Percentiles rank a stretch among this genome's conserved stretches.
phyloP scores from a whole-genome alignment of 2,797 vertebrate genomes.

The Falco biarmicus region DNA sequence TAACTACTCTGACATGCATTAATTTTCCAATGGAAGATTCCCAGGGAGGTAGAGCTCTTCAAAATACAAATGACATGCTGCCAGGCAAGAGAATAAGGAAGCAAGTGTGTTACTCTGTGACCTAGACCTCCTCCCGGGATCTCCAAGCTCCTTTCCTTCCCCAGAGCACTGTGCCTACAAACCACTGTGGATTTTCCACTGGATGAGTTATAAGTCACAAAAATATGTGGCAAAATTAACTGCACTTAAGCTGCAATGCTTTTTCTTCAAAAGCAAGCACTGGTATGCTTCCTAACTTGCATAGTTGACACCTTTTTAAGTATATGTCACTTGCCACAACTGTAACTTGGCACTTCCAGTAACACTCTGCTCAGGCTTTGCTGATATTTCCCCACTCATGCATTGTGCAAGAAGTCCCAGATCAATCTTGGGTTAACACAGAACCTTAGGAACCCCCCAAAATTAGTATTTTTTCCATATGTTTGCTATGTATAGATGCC shows the following conservation, averaged over 20 bases:
- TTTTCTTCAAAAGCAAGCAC: constrained; percentile 40
- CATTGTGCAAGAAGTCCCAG: neutral
- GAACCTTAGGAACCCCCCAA: neutral
- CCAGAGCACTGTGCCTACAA: neutral
- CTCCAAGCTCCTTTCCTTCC: neutral
- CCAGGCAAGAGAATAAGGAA: neutral
- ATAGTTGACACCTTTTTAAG: neutral
- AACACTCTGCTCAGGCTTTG: neutral
- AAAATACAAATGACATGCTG: neutral
- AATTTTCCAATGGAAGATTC: neutral
- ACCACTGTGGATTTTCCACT: neutral
- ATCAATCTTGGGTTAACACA: neutral
- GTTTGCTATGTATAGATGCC: neutral
- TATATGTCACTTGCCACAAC: neutral
- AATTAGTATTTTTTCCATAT: neutral
- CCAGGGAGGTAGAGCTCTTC: neutral
- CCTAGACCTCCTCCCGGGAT: neutral
- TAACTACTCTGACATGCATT: neutral
- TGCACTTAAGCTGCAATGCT: neutral
- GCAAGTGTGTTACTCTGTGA: neutral
- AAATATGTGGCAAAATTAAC: constrained; percentile 7
- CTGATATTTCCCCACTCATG: neutral
- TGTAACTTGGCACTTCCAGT: constrained; percentile 5
- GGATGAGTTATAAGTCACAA: neutral
- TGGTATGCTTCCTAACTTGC: neutral